A percentile compares a stretch with the other conserved stretches of the same genome.
These are phyloP conservation scores for Lepilemur septentrionalis DNA, from an alignment of 2,797 vertebrate species.

Conservation along the genomic window DNA sequence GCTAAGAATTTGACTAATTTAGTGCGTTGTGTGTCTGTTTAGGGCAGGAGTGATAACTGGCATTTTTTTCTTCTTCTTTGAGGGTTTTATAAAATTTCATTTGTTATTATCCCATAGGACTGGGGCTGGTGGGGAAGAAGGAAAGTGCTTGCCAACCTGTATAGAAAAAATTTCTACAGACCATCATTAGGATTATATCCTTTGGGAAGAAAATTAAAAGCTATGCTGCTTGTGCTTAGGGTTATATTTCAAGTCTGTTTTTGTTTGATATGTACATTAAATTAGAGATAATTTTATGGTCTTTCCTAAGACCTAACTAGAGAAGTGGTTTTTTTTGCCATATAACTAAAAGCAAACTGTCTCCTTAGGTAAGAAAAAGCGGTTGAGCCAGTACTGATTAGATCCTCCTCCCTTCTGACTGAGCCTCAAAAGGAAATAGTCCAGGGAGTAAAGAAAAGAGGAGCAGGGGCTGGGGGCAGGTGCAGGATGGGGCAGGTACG, in stretches of 20 bases:
- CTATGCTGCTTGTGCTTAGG: background rate
- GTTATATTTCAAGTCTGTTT: background rate
- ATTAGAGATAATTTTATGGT: background rate
- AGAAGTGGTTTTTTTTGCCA: background rate
- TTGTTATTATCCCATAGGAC: background rate
- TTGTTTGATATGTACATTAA: background rate
- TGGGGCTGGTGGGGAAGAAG: background rate
- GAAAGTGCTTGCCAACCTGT: background rate
- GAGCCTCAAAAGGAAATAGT: background rate
- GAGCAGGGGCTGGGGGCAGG: background rate
- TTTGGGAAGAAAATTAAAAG: constrained; percentile 9
- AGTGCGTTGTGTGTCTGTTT: background rate
- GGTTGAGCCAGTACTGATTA: background rate
- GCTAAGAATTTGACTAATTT: background rate
- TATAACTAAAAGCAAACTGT: background rate
- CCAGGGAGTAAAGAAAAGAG: background rate
- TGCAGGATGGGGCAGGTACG: too few relatives aligned
- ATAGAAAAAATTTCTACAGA: background rate
- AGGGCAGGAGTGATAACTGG: background rate
- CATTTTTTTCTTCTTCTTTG: background rate
- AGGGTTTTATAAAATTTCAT: constrained; percentile 31
- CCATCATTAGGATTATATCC: background rate
- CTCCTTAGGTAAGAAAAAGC: background rate
- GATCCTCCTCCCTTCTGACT: background rate
- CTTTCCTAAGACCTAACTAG: background rate